Evolutionary conservation across 2,888 invertebrate genomes (phyloP).

Genomic region (Chrysolina haemoptera): DNA sequence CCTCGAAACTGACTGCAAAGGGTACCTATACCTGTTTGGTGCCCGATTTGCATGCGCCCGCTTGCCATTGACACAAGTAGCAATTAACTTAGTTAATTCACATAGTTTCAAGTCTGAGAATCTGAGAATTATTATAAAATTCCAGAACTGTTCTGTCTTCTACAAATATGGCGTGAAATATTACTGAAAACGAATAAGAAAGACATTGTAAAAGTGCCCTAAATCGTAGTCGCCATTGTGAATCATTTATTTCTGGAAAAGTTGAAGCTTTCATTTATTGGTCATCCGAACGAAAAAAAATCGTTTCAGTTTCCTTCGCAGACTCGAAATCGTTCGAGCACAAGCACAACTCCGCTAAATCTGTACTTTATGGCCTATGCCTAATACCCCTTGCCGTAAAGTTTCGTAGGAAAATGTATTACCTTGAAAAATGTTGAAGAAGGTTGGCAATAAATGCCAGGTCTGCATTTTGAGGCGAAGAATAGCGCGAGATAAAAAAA

Average conservation of each 20-base stretch:
- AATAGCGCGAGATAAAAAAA: conserved; percentile 26
- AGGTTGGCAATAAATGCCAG: conserved; percentile 36
- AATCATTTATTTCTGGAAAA: neutral
- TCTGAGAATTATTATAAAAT: no score
- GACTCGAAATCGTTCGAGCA: conserved; percentile 5
- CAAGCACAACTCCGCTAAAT: conserved; percentile 1
- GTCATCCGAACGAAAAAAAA: conserved; percentile 1
- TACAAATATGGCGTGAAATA: no score
- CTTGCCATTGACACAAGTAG: no score
- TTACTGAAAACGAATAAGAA: no score
- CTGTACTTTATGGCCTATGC: conserved; percentile 25
- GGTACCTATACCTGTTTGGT: no score
- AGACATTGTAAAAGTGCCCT: no score
- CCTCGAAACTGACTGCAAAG: no score
- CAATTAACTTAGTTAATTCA: no score
- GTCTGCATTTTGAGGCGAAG: conserved; percentile 33
- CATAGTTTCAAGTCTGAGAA: no score
- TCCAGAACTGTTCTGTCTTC: no score
- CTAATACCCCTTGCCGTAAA: conserved; percentile 30
- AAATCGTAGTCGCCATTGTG: no score
- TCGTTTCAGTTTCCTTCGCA: conserved; percentile 4
- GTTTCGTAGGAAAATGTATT: conserved; percentile 30
- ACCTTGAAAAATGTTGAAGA: conserved; percentile 32
- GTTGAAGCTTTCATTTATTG: neutral
- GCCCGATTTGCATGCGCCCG: no score